phyloP scores from a whole-genome alignment of 1,140 invertebrate species.

The Drosophila cardini region DNA sequence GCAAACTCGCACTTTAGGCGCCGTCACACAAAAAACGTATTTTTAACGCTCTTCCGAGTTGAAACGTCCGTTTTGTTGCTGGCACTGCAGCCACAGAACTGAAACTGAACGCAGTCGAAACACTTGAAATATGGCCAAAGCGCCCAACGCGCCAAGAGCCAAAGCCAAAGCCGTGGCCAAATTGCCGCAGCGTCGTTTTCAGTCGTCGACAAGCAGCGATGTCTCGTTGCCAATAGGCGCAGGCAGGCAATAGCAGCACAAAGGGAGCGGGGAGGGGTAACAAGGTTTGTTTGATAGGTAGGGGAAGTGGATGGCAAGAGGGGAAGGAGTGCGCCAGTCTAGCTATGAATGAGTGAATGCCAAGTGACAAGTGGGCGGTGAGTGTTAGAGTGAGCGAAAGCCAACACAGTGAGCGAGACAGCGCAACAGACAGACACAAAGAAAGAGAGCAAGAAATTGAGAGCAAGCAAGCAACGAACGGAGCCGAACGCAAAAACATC shows the following conservation, averaged over 20 bases:
- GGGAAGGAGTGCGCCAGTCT: constrained; percentile 44
- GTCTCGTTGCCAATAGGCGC: constrained; percentile 66
- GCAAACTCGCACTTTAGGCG: constrained; percentile 9
- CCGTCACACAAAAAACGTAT: constrained; percentile 6
- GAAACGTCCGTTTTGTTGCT: constrained; percentile 57
- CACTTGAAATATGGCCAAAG: constrained; percentile 71
- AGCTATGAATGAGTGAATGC: constrained; percentile 78
- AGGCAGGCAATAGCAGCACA: constrained; percentile 24
- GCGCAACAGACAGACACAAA: constrained; percentile 12
- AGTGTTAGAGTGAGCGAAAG: constrained; percentile 31
- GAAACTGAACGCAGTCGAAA: constrained; percentile 59
- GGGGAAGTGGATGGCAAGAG: not conserved
- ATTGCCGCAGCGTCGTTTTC: constrained; percentile 73
- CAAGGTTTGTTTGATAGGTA: not conserved
- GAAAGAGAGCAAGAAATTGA: not conserved
- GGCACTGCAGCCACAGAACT: constrained; percentile 68
- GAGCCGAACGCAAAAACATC: constrained; percentile 55
- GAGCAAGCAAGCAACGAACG: constrained; percentile 26
- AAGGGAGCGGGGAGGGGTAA: not conserved
- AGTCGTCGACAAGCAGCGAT: constrained; percentile 32
- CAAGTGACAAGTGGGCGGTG: constrained; percentile 72
- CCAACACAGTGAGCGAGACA: constrained; percentile 22
- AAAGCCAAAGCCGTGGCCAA: constrained; percentile 66
- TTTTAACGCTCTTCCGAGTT: constrained; percentile 3
- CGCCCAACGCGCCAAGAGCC: constrained; percentile 43